Percentiles rank a stretch among this genome's conserved stretches.
Conservation (phyloP, 2,113 vertebrate species). For the Leptobrachium ailaonicum region DNA sequence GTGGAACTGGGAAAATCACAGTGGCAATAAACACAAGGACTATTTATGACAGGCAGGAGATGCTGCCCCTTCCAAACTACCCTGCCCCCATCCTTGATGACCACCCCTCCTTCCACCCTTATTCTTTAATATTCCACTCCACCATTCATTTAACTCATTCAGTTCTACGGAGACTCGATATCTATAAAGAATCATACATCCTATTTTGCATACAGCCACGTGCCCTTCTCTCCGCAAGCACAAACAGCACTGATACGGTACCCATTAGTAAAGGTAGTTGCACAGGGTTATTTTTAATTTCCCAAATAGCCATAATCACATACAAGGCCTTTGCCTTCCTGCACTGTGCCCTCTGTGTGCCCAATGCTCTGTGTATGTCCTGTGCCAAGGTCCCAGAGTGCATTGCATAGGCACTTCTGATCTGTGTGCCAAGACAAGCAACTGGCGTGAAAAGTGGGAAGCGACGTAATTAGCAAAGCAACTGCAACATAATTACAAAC, state of each 20-base stretch:
- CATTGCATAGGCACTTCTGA: background rate
- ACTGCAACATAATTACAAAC: background rate
- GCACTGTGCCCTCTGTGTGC: background rate
- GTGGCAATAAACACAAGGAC: slow-evolving; percentile 49
- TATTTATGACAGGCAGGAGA: slow-evolving; percentile 49
- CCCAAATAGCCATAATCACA: background rate
- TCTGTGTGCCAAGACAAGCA: background rate
- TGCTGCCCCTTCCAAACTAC: slow-evolving; percentile 27
- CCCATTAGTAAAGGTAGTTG: too few species aligned
- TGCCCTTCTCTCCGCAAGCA: too few species aligned
- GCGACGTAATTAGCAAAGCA: background rate
- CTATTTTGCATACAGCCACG: too few species aligned
- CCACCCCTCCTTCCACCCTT: slow-evolving; percentile 29
- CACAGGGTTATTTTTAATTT: background rate
- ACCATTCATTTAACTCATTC: slow-evolving; percentile 34
- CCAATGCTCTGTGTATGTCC: background rate
- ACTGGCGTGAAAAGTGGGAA: background rate
- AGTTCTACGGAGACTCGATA: background rate
- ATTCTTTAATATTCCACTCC: slow-evolving; percentile 2
- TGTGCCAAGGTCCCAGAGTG: background rate
- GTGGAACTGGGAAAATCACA: slow-evolving; percentile 51
- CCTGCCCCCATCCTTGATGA: slow-evolving; percentile 24
- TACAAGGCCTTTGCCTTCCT: too few species aligned
- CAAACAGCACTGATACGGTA: too few species aligned
- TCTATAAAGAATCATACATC: too few species aligned